Base-by-base conservation (phyloP, 2,797 vertebrate species). In the Rhynchonycteris naso region DNA sequence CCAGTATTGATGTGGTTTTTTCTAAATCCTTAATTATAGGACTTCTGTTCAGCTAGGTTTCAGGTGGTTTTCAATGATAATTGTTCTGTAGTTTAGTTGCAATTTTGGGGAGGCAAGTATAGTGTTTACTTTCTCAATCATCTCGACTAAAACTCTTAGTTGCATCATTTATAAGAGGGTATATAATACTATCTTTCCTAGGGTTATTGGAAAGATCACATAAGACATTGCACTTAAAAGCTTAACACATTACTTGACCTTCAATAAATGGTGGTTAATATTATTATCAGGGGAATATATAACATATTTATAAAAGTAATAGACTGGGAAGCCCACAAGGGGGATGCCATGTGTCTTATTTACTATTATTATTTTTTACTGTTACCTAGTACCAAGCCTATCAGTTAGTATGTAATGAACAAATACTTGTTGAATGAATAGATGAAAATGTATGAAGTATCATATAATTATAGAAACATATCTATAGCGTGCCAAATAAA, bases 401-500 rank as follows among this genome's bases (percentile, higher is more conserved):
- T 50, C 4, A 7, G 16, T 88, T 69, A 81, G 15, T 87, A 76
- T 81, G 19, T 75, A 80, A 88, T 52, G 72, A 91, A 47, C 58
- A 87, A 33, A 50, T 56, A 50, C 52, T 76, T 43, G 18, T 26
- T 83, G 43, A 87, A 58, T 90, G 50, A 95, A 43, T 75, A 18
- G 24, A 78, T 76, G 50, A 75, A 63, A 89, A 83, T 33, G 84
- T 21, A 59, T 43, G 9, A 90, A 68, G 84, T 72, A 8, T 38
- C 24, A 43, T 52, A 52, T 30, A 47, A 71, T 15, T 94, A 30
- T 81, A 92, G 72, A 79, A 88, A 86, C 82, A 82, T 19, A 3
- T 56, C 30, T 61, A 71, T 24, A 61, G 13, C 72, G 38, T 71
- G 33, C 56, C 61, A 91, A 92, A 90, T 76, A 72, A 96, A 88